phyloP scores from a whole-genome alignment of 1,140 invertebrate species.

The Nylanderia fulva region DNA sequence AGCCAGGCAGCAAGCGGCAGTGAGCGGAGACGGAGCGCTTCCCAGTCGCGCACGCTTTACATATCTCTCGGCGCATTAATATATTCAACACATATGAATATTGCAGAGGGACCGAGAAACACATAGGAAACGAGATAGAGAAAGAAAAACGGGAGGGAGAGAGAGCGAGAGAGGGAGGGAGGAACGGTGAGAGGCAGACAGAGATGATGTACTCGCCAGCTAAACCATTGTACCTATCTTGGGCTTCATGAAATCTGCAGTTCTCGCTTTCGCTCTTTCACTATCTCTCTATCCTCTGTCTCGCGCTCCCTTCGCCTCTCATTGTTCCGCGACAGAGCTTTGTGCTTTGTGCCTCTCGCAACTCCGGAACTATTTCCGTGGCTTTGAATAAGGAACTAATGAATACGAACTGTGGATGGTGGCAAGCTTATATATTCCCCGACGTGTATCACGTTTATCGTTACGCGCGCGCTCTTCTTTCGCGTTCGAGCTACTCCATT shows the following conservation, averaged over 20 bases:
- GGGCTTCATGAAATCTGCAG: constrained; percentile 86
- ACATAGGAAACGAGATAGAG: constrained; percentile 57
- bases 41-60: constrained; percentile 76
- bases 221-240: constrained; percentile 84
- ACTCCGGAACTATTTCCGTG: constrained; percentile 85
- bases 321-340: constrained; percentile 85
- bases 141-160: constrained; percentile 62
- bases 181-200: constrained; percentile 27
- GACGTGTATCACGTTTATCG: constrained; percentile 72
- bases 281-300: constrained; percentile 69
- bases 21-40: constrained; percentile 52
- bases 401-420: constrained; percentile 80
- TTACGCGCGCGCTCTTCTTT: constrained; percentile 63
- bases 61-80: constrained; percentile 84
- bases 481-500: constrained; percentile 48
- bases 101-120: constrained; percentile 72
- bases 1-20: constrained; percentile 59
- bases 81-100: constrained; percentile 86
- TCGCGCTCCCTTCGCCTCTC: constrained; percentile 75
- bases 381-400: constrained; percentile 86
- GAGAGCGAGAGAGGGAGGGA: constrained; percentile 61
- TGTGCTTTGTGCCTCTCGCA: constrained; percentile 84
- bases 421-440: constrained; percentile 70
- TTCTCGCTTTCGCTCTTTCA: constrained; percentile 72
- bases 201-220: constrained; percentile 76